Percentiles rank a stretch among this genome's conserved stretches.
These are phyloP conservation scores for Tamandua tetradactyla DNA, from an alignment of 2,797 vertebrate genomes.

Conservation along the genomic window DNA sequence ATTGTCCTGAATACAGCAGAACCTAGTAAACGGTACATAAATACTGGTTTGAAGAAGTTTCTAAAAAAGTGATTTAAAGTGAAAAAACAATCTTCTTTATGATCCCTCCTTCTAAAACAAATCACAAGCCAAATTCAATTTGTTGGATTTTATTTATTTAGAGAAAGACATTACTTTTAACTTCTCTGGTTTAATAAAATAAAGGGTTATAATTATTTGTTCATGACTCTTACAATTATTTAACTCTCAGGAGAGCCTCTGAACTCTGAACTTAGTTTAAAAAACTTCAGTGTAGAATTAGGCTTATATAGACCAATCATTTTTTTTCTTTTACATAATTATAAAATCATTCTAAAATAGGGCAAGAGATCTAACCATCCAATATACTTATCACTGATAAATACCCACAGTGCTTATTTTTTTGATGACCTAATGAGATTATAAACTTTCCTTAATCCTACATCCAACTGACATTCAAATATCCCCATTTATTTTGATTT, in stretches of 20 bases:
- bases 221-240: background rate
- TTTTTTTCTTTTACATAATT: background rate
- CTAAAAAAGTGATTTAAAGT: background rate
- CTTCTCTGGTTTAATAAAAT: constrained; percentile 34
- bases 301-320: background rate
- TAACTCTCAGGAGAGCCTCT: background rate
- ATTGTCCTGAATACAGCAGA: background rate
- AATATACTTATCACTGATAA: constrained; percentile 71
- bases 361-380: constrained; percentile 75
- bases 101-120: constrained; percentile 24
- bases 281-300: background rate
- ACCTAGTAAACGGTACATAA: background rate
- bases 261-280: background rate
- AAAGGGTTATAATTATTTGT: constrained; percentile 7
- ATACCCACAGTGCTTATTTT: constrained; percentile 69
- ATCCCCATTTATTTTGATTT: constrained; percentile 63
- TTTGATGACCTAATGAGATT: constrained; percentile 77
- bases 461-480: constrained; percentile 69
- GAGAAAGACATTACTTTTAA: background rate
- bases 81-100: background rate
- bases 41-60: constrained; percentile 17
- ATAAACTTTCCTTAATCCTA: background rate
- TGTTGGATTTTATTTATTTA: background rate
- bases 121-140: background rate
- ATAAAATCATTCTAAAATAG: constrained; percentile 67